Evolutionary conservation across 2,888 invertebrate genomes (phyloP), one percentile per base, ranked within the genome.

Genomic region (Rhopalosiphum nymphaeae): DNA sequence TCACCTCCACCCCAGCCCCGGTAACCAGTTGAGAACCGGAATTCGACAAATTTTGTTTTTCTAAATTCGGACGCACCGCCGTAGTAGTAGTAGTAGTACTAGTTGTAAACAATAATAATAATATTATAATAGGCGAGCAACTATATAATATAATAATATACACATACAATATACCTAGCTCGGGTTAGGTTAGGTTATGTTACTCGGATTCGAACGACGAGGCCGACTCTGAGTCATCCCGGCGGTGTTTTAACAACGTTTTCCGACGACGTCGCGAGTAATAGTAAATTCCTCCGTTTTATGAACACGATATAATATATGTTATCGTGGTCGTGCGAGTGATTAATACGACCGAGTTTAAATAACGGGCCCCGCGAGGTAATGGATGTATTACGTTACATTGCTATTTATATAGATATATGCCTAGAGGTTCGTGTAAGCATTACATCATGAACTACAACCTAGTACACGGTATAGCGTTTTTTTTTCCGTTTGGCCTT

Each of bases 131-230:
- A 21, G 67, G 67, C 29, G 13, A 86, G 29, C 7, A 16, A 29
- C 36, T 53, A 46, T 56, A 26, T 49, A 13, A 13, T 13, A 13
- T 1, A 9, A 25, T 11, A 36, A 21, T 21, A 78, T 78, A 78
- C 3, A 78, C 21, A 78, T 1, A 21, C 36, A 36, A 67, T 78
- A 78, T 36, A 36, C 36, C 36, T 36, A 21, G 21, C 36, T 0
- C 56, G 56, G 53, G 89, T 89, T 89, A 56, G 89, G 89, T 89
- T 89, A 89, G 89, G 89, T 89, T 89, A 89, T 89, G 89, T 89
- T 89, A 78, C 67, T 5, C n/a, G n/a, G n/a, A n/a, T 61, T n/a
- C n/a, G 16, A 67, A 67, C 67, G 67, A n/a, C 36, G 36, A 9
- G 36, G 78, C 78, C 36, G 36, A 78, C 36, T 36, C 36, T 36